Evolutionary conservation across 2,888 invertebrate species (phyloP), one percentile per base, ranked within the genome.

Genomic region (Actias luna): DNA sequence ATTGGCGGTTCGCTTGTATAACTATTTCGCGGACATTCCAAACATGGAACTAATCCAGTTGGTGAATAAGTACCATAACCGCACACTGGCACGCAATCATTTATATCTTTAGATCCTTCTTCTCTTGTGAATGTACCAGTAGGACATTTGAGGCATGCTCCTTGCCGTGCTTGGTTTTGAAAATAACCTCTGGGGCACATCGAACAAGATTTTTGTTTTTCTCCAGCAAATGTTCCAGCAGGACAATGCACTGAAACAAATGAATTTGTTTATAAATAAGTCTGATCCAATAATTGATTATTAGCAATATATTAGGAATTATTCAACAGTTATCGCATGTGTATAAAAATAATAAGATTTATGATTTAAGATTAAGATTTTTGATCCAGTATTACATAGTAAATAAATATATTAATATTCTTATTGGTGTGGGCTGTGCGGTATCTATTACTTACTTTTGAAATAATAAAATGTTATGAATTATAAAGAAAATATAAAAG

Each of bases 21-120:
- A 67, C 98, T 98, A 79, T 98, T 98, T 71, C 97, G 94, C 2
- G 98, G 97, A 87, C 99, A 99, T 84, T 98, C 98, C 65, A 98
- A 92, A 81, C 99, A 99, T 25, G 98, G 97, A 5, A 98, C 98
- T 73, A 99, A 93, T 58, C 98, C 98, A 18, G 98, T 98, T 57
- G 98, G 98, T 1, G 98, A 98, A 85, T 98, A 99, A 27, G 98
- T 99, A 65, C 99, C 99, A 79, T 96, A 98, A 25, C 99, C 99
- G 80, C 99, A 99, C 14, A 98, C 98, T 1, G 99, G 98, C 61
- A 98, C 94, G 79, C 98, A 98, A 75, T 98, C 98, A 64, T 95
- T 94, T 50, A 97, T 92, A 63, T 96, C 95, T 85, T 98, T 98
- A 0, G 97, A 97, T 27, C 97, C 98, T 87, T 97, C 96, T 88